Evolutionary conservation across 37 sponge, comb jelly and placozoan genomes (phyloP).

Genomic region (Mnemiopsis leidyi): DNA sequence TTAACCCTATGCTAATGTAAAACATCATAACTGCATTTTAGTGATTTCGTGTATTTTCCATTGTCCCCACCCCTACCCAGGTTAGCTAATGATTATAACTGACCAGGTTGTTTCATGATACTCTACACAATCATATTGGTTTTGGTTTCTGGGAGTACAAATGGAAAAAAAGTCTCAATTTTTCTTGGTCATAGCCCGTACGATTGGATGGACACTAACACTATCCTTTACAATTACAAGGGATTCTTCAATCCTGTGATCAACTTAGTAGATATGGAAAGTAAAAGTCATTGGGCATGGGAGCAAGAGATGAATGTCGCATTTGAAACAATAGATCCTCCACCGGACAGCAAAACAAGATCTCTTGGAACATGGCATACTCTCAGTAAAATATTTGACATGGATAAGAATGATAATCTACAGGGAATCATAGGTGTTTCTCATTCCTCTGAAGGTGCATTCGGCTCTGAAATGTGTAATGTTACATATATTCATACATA

Average conservation of each 20-base stretch:
- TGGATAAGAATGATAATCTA: neutral
- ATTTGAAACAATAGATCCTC: neutral
- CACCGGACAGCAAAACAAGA: neutral
- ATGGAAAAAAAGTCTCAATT: neutral
- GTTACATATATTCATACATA: neutral
- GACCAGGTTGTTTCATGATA: neutral
- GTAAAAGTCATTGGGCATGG: neutral
- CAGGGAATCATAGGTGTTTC: neutral
- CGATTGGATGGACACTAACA: neutral
- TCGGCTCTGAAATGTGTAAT: neutral
- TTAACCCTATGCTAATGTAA: too few species aligned
- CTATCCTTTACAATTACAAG: neutral
- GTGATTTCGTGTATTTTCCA: too few species aligned
- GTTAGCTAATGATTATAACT: too few species aligned
- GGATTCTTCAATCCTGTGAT: slow-evolving; percentile 2
- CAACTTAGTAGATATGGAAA: neutral
- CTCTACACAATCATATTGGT: neutral
- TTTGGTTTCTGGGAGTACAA: neutral
- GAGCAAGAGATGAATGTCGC: neutral
- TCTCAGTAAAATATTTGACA: neutral
- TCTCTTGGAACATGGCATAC: neutral
- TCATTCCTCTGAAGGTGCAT: neutral
- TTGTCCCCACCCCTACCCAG: too few species aligned
- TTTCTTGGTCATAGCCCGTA: neutral
- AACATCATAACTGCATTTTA: too few species aligned